phyloP scores from a whole-genome alignment of 2,888 invertebrate genomes.

The Nycteola revayana region DNA sequence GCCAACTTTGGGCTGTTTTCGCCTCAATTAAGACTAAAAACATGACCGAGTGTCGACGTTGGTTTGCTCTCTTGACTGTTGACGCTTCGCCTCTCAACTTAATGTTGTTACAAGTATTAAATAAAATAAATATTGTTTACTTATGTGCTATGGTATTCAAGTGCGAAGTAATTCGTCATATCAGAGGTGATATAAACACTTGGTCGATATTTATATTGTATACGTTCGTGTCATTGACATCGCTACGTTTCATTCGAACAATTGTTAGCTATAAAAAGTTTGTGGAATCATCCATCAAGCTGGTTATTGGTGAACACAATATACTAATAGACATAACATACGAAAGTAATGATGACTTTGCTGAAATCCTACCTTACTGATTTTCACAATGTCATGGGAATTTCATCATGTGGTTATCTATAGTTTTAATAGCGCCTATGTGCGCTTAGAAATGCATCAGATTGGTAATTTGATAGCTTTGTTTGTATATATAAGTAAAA shows the following conservation, averaged over 20 bases:
- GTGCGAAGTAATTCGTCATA: constrained; percentile 8
- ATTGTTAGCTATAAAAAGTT: constrained; percentile 17
- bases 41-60: constrained; percentile 66
- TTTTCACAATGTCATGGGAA: too few species aligned
- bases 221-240: constrained; percentile 30
- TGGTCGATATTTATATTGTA: constrained; percentile 14
- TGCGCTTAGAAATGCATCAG: too few species aligned
- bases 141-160: too few species aligned
- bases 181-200: constrained; percentile 17
- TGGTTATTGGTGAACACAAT: constrained; percentile 3
- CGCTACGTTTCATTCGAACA: constrained; percentile 16
- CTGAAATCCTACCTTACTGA: too few species aligned
- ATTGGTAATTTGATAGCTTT: too few species aligned
- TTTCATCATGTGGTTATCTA: too few species aligned
- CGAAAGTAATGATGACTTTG: too few species aligned
- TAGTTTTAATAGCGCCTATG: too few species aligned
- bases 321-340: too few species aligned
- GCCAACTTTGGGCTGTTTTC: constrained; percentile 72
- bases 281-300: constrained; percentile 17
- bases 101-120: constrained; percentile 23
- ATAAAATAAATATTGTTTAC: constrained; percentile 14
- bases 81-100: constrained; percentile 11
- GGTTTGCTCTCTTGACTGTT: constrained; percentile 38
- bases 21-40: constrained; percentile 77
- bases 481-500: too few species aligned